Conservation (phyloP, 2,113 vertebrate genomes). For the Anguilla rostrata region DNA sequence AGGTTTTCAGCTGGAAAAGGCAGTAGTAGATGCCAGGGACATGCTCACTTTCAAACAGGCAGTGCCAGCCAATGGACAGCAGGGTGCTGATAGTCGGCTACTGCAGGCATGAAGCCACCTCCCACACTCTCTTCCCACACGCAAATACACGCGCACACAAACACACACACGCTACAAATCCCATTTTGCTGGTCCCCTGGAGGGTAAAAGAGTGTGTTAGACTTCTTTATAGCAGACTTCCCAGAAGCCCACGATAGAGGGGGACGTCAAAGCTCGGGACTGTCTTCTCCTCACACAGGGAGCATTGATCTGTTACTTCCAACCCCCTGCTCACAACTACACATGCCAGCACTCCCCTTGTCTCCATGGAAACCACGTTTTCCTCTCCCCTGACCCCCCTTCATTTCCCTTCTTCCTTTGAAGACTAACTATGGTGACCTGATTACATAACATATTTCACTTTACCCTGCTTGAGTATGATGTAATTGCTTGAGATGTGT, state of each 20-base stretch:
- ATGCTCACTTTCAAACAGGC: neutral
- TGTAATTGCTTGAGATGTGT: neutral
- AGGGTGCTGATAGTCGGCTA: neutral
- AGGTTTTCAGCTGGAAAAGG: no score
- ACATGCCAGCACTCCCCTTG: conserved; percentile 19
- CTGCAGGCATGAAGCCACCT: neutral
- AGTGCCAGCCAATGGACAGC: neutral
- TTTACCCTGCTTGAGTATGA: neutral
- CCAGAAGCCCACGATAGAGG: neutral
- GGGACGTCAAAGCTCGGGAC: neutral
- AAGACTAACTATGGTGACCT: conserved; percentile 12
- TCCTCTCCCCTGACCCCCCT: conserved; percentile 12
- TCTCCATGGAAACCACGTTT: conserved; percentile 33
- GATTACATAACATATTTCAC: conserved; percentile 15
- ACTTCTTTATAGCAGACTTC: neutral
- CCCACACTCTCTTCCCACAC: neutral
- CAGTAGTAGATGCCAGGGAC: neutral
- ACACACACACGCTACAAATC: neutral
- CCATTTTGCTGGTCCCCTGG: neutral
- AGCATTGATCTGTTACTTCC: conserved; percentile 6
- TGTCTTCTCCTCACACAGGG: neutral
- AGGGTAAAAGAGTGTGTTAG: neutral
- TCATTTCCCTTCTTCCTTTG: neutral
- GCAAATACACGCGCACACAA: neutral
- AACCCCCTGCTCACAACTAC: conserved; percentile 8